Evolutionary conservation across 2,797 vertebrate species (phyloP), one percentile per base, ranked within the genome.

Genomic region (Erpetoichthys calabaricus): DNA sequence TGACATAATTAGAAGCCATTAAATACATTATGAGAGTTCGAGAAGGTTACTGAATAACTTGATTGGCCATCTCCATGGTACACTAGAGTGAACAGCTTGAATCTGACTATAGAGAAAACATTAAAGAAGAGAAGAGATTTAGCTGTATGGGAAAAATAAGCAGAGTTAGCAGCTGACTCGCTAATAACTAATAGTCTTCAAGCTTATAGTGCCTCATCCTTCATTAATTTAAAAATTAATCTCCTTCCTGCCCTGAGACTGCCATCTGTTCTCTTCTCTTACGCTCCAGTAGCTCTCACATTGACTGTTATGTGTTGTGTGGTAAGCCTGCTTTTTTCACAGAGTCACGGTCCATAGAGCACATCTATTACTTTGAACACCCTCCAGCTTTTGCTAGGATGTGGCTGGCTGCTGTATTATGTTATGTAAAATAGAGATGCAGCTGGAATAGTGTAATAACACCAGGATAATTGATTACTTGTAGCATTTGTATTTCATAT

Each of bases 171-270:
- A 41, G 6, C 10, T 8, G 47, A 54, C 58, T 51, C 8, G n/a
- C 52, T 56, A 56, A 49, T 53, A 47, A 60, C 25, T 55, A 10
- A 58, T 45, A 4, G 6, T 55, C 49, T 58, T 57, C 49, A 7
- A 56, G 58, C 50, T 63, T 59, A 57, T 56, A 68, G 64, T 62
- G 64, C 54, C 60, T 55, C 63, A 73, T 60, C 60, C 72, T 65
- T 69, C 68, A 63, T 72, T 71, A 64, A 68, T 65, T 66, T 65
- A 61, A 62, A 53, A 67, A 61, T 58, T 56, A 64, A 64, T 60
- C 55, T 57, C 52, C 45, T 57, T 54, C 42, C 47, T 47, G 45
- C 45, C 54, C 51, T 57, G 60, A n/a, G 42, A 56, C 55, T 56
- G 44, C 67, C 67, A 71, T 71, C 71, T 73, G 69, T 67, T 67